A percentile compares a stretch with the other conserved stretches of the same genome.
phyloP scores from a whole-genome alignment of 1,140 invertebrate genomes.

The Yoshiicerus persimilis region DNA sequence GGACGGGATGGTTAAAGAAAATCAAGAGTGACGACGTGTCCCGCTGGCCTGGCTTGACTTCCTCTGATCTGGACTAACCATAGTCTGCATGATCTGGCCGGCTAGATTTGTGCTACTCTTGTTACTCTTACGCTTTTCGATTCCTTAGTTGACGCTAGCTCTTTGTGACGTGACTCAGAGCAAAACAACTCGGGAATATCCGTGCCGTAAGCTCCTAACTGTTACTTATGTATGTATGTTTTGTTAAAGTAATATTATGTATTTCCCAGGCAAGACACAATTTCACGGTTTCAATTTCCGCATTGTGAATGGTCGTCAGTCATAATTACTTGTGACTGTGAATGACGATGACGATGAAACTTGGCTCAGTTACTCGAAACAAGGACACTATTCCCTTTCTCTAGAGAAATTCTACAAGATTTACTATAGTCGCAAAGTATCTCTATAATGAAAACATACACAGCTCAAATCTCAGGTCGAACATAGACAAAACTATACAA shows the following conservation, averaged over 20 bases:
- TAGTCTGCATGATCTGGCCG: neutral
- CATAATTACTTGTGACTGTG: conserved; percentile 10
- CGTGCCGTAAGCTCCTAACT: too few relatives aligned
- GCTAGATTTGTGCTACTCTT: neutral
- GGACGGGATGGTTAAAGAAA: neutral
- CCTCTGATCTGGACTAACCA: neutral
- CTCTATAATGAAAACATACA: neutral
- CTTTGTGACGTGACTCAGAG: neutral
- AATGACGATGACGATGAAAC: neutral
- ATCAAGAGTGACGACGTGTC: conserved; percentile 21
- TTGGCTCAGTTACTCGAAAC: neutral
- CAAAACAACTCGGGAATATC: neutral
- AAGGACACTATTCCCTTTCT: neutral
- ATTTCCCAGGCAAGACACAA: neutral
- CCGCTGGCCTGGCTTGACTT: neutral
- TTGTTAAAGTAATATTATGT: neutral
- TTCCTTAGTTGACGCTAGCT: neutral
- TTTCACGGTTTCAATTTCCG: conserved; percentile 11
- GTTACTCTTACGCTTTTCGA: neutral
- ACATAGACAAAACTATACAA: too few relatives aligned
- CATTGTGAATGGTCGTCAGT: neutral
- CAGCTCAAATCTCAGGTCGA: too few relatives aligned
- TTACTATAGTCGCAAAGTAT: neutral
- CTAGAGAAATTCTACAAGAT: neutral
- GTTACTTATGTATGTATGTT: neutral